These are phyloP conservation scores for Lethrus apterus DNA, from an alignment of 1,140 invertebrate genomes.

Conservation along the genomic window DNA sequence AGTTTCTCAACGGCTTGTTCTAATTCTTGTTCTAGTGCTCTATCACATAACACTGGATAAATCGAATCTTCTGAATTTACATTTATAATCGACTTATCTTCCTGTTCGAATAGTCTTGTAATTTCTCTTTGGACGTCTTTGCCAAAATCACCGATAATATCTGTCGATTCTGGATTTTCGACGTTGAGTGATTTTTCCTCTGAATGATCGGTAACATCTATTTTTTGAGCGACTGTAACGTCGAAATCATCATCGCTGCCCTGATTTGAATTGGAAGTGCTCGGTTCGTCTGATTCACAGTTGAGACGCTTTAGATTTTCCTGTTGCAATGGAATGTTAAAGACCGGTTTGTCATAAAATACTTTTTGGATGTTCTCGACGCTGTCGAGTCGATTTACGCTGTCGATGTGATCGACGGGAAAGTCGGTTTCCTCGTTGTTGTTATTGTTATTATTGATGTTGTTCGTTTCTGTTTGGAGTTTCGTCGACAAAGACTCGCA, in stretches of 20 bases:
- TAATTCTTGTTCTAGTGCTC: constrained; percentile 23
- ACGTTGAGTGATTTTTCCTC: constrained; percentile 21
- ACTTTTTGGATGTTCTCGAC: constrained; percentile 47
- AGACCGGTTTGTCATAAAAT: constrained; percentile 53
- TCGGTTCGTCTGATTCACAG: constrained; percentile 21
- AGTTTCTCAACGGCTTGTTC: constrained; percentile 35
- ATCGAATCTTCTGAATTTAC: constrained; percentile 12
- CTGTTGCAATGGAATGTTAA: constrained; percentile 40
- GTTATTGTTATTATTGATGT: constrained; percentile 36
- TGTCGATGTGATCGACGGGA: constrained; percentile 39
- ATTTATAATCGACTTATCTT: constrained; percentile 11
- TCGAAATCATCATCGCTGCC: constrained; percentile 27
- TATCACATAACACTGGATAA: constrained; percentile 10
- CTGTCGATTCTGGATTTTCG: constrained; percentile 16
- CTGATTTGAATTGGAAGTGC: constrained; percentile 26
- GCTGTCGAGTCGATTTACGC: constrained; percentile 48
- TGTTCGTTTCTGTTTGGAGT: constrained; percentile 33
- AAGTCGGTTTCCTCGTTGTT: constrained; percentile 29
- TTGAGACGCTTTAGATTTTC: constrained; percentile 15
- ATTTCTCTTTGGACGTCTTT: constrained; percentile 50
- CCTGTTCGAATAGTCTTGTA: constrained; percentile 26
- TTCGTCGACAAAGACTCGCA: constrained; percentile 22
- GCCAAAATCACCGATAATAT: constrained; percentile 49
- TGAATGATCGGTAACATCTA: constrained; percentile 26
- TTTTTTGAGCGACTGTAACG: constrained; percentile 14